Evolutionary conservation across 2,797 vertebrate genomes (phyloP), one percentile per base, ranked within the genome.

Genomic region (Pseudochaenichthys georgianus): DNA sequence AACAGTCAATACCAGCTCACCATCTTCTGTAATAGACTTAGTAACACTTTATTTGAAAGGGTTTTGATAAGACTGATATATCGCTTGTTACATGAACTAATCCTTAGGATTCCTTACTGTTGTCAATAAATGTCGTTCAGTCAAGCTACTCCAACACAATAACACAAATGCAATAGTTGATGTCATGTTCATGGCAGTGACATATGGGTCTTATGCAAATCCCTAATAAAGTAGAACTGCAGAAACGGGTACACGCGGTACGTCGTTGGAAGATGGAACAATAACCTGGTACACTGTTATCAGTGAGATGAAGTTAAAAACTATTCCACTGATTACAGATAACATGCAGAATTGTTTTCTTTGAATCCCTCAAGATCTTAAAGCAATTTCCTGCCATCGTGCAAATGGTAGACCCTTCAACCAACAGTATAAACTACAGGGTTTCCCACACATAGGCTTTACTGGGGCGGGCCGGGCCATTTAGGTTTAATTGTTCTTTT

Each of bases 291-390:
- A 41, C 19, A 57, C 45, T 57, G 21, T 2, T 59, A 46, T 63
- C 62, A 45, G 3, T 58, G 34, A 21, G 19, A 51, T 48, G 16
- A 34, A 59, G 55, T 42, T 41, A 48, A 66, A 64, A 61, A 38
- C 5, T 23, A 5, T 17, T 12, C 16, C 9, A 13, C 12, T 47
- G 19, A 34, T 34, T 34, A 8, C 34, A 34, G 42, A 43, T 54
- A 65, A 47, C 42, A 42, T 31, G 67, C 54, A 16, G 41, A 16
- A 54, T 60, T 16, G 38, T 70, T 76, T 54, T 38, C 53, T 47
- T 50, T 61, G n/a, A 73, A 47, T 64, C 50, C n/a, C 41, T n/a
- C 5, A 23, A 48, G 17, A 57, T 41, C 17, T 23, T 38, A 5
- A 65, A 65, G n/a, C 10, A 53, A 9, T 70, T 62, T 67, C 5